Conservation (phyloP, 1,140 invertebrate genomes). For the Colletes gigas region DNA sequence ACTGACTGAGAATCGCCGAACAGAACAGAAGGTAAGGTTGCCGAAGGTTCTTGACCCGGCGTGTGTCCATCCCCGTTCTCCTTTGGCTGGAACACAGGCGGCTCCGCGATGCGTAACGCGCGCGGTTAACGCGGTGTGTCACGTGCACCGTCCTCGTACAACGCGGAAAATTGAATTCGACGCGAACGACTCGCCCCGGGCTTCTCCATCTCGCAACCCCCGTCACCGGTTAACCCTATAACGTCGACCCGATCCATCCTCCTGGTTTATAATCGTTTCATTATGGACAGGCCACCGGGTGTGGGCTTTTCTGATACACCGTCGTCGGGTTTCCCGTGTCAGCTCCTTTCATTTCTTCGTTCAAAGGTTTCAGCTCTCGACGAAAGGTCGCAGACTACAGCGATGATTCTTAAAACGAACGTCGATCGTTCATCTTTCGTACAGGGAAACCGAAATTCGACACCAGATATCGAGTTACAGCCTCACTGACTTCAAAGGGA, state of each 20-base stretch:
- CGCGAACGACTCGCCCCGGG: conserved; percentile 27
- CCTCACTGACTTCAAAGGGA: no score
- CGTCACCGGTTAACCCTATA: conserved; percentile 27
- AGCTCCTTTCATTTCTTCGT: not conserved
- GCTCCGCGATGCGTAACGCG: conserved; percentile 49
- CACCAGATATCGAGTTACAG: no score
- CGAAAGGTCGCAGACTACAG: no score
- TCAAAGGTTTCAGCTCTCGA: not conserved
- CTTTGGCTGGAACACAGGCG: conserved; percentile 25
- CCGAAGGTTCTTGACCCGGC: conserved; percentile 59
- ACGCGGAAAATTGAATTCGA: conserved; percentile 62
- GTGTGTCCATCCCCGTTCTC: conserved; percentile 36
- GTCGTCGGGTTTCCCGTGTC: not conserved
- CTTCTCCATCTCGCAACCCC: conserved; percentile 20
- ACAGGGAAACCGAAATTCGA: no score
- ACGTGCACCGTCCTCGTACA: conserved; percentile 18
- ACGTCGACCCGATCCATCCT: conserved; percentile 30
- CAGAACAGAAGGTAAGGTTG: conserved; percentile 48
- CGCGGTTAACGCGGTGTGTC: conserved; percentile 36
- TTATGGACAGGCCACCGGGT: not conserved
- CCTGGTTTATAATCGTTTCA: conserved; percentile 44
- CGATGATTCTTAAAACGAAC: no score
- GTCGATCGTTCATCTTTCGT: no score
- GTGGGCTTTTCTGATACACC: not conserved
- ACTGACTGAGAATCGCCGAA: conserved; percentile 34